Base-by-base conservation (phyloP, 2,888 invertebrate species). In the Limulus polyphemus region DNA sequence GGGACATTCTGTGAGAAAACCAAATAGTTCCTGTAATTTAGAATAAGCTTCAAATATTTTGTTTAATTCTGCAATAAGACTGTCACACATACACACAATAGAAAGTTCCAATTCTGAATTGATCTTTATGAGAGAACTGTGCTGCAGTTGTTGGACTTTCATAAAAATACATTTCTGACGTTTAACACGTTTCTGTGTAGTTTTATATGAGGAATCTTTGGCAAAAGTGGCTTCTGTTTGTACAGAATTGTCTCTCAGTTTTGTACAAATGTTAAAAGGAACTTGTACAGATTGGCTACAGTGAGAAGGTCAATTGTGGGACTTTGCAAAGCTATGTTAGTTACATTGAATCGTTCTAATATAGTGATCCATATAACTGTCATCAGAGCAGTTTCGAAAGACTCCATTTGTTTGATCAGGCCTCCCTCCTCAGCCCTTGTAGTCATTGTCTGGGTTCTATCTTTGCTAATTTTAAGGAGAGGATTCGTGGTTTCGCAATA, bases 1-100 rank as follows among this genome's bases (percentile, higher is more conserved):
- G n/a, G n/a, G n/a, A n/a, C n/a, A n/a, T n/a, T n/a, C n/a, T n/a
- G n/a, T n/a, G n/a, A n/a, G n/a, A n/a, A n/a, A n/a, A n/a, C n/a
- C n/a, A n/a, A n/a, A n/a, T n/a, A 14, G 52, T 52, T 52, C 52
- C 17, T 52, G 52, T 52, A 52, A 52, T 17, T 16, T n/a, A n/a
- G n/a, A n/a, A n/a, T n/a, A n/a, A n/a, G n/a, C n/a, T n/a, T n/a
- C n/a, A n/a, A n/a, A n/a, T n/a, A n/a, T n/a, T n/a, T n/a, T n/a
- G n/a, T n/a, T n/a, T n/a, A n/a, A n/a, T n/a, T n/a, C n/a, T n/a
- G n/a, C n/a, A n/a, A n/a, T n/a, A n/a, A n/a, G n/a, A n/a, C n/a
- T n/a, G n/a, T n/a, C n/a, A n/a, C n/a, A n/a, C n/a, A n/a, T n/a
- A n/a, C n/a, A 52, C 17, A 17, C n/a, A 14, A 52, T 16, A 17